Conservation (phyloP, 2,888 invertebrate genomes). For the Anaspis maculata region DNA sequence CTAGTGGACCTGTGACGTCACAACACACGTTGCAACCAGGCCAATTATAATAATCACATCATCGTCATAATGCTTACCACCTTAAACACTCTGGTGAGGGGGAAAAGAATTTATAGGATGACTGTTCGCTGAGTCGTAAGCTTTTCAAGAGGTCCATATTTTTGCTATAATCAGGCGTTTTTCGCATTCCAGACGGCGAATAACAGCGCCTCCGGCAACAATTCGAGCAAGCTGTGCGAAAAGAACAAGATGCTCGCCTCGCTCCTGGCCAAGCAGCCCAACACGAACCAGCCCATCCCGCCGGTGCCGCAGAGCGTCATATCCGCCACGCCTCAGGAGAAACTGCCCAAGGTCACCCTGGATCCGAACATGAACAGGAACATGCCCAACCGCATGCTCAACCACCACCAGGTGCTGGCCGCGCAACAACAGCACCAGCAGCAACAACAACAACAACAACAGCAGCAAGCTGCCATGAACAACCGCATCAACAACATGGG, state of each 20-base stretch:
- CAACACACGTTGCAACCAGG: no score
- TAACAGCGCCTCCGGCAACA: neutral
- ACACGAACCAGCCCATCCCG: slow-evolving; percentile 51
- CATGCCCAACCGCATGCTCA: slow-evolving; percentile 21
- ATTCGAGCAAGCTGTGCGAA: slow-evolving; percentile 64
- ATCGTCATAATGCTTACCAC: no score
- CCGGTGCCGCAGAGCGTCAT: slow-evolving; percentile 56
- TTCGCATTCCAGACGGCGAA: no score
- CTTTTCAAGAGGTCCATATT: no score
- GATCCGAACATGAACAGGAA: slow-evolving; percentile 28
- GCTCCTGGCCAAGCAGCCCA: slow-evolving; percentile 65
- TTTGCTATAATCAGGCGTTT: neutral
- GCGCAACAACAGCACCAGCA: slow-evolving; percentile 1
- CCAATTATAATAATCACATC: no score
- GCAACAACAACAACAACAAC: neutral
- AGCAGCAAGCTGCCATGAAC: slow-evolving; percentile 2
- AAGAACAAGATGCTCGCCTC: slow-evolving; percentile 81
- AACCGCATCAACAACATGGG: slow-evolving; percentile 18
- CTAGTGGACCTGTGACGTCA: no score
- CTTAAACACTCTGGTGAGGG: no score
- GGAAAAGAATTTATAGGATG: no score
- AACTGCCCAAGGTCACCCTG: slow-evolving; percentile 45
- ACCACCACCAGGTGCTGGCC: slow-evolving; percentile 12
- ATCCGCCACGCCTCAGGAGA: slow-evolving; percentile 64
- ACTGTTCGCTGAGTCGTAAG: no score